Base-by-base conservation (phyloP, 2,888 invertebrate genomes). In the Chrysotoxum bicinctum region DNA sequence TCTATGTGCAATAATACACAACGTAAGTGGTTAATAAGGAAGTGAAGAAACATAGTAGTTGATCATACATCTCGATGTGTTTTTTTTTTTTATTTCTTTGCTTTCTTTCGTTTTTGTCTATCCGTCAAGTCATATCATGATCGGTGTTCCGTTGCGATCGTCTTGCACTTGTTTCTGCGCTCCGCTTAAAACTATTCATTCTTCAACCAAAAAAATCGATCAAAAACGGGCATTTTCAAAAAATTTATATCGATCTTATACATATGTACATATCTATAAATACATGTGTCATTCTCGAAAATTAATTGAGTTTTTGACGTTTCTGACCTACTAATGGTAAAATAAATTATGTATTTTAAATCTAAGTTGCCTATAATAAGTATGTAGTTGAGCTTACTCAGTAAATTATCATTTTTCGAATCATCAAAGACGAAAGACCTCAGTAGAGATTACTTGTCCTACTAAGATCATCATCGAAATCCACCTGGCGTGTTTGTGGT, bases 21-120 rank as follows among this genome's bases (percentile, higher is more conserved):
- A 77, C 85, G 81, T 85, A 85, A 85, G 85, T 85, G 85, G 81
- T 85, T 85, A 85, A 85, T 85, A 85, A 85, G 85, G 85, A 85
- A 85, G 85, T 85, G 81, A 85, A 85, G 85, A 81, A 85, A 85
- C 73, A 81, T 77, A 73, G 76, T 81, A 80, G 79, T 60, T 60
- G 85, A 85, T 85, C 85, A 81, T 85, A 76, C 85, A 81, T 85
- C 85, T 85, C 76, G 80, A 30, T 54, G 21, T n/a, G n/a, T n/a
- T 69, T 69, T 69, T 54, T 76, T 68, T 52, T 54, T 54, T 76
- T 84, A 80, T 60, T 69, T 3, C 26, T 32, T 23, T 48, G 48
- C 48, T 48, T 54, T 48, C 52, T 64, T 74, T 75, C 48, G 23
- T 74, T 72, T 75, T 64, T 76, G 60, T 81, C 64, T 81, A 85